A percentile compares a stretch with the other conserved stretches of the same genome.
Conservation (phyloP, 2,113 vertebrate species). For the Dicrurus megarhynchus region DNA sequence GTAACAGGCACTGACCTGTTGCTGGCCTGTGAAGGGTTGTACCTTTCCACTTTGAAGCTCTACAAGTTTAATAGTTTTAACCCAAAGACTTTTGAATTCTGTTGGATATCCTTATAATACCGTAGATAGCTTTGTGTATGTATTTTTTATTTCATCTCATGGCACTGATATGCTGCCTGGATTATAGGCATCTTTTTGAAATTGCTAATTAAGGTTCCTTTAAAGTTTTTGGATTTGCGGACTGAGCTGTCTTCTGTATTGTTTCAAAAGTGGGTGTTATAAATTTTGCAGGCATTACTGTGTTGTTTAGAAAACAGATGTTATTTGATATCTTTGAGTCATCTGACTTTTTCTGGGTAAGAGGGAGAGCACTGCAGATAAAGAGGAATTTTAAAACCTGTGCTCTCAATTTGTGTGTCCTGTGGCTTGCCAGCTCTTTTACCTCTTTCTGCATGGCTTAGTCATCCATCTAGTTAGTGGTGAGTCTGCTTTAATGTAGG, state of each 20-base stretch:
- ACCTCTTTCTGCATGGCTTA: background rate
- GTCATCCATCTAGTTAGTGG: background rate
- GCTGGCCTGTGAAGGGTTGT: background rate
- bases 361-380: background rate
- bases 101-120: background rate
- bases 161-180: background rate
- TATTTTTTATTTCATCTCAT: background rate
- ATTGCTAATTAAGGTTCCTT: background rate
- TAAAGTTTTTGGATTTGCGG: background rate
- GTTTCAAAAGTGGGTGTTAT: background rate
- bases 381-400: background rate
- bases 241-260: background rate
- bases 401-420: background rate
- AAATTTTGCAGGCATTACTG: background rate
- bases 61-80: background rate
- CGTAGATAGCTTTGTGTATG: accelerated
- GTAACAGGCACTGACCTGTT: slow-evolving; percentile 33
- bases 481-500: background rate
- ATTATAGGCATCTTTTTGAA: background rate
- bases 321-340: background rate
- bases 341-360: background rate
- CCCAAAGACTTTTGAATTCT: background rate
- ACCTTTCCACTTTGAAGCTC: background rate
- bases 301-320: slow-evolving; percentile 1
- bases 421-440: background rate